Base-by-base conservation (phyloP, 2,113 vertebrate species). In the Pitta sordida region DNA sequence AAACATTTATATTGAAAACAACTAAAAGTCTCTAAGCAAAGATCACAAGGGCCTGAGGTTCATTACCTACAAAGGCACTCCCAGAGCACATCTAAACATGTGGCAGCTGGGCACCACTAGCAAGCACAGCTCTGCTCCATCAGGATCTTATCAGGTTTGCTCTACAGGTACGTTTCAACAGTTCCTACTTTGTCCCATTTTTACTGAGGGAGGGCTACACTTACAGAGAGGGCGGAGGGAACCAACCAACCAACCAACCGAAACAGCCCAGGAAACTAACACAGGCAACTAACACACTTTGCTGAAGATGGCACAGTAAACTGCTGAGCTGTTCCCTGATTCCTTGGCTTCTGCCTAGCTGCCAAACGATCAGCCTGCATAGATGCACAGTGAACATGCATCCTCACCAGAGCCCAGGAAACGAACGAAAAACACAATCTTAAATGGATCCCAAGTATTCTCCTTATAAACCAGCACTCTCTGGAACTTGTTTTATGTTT, bases 61-160 rank as follows among this genome's bases (percentile, higher is more conserved):
- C 29, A 20, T 27, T 43, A 60, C 22, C 52, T 68, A 30, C 36
- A 52, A 60, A 71, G 37, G 30, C 37, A 37, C 5, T 29, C 53
- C 30, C 30, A 9, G 15, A 48, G 17, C 8, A 80, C 13, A 30
- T 6, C 13, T 16, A 39, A 59, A 65, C 2, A 2, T 0, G 0
- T 0, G 0, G 30, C 2, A 4, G 36, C 55, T 39, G 14, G 53
- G 34, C 4, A 2, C 29, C 21, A 11, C 26, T 18, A 34, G 32
- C 19, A 30, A 86, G 51, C 29, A 20, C 26, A 63, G 60, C 20
- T 19, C 24, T 22, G 32, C 43, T 48, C 15, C n/a, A 18, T 17
- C 1, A 2, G 14, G 14, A 30, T 23, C 26, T 13, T 49, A 7
- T 13, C 1, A 2, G 17, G 9, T 68, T 46, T 63, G 62, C 51